phyloP scores from a whole-genome alignment of 2,797 vertebrate genomes.

The Hippoglossus hippoglossus region DNA sequence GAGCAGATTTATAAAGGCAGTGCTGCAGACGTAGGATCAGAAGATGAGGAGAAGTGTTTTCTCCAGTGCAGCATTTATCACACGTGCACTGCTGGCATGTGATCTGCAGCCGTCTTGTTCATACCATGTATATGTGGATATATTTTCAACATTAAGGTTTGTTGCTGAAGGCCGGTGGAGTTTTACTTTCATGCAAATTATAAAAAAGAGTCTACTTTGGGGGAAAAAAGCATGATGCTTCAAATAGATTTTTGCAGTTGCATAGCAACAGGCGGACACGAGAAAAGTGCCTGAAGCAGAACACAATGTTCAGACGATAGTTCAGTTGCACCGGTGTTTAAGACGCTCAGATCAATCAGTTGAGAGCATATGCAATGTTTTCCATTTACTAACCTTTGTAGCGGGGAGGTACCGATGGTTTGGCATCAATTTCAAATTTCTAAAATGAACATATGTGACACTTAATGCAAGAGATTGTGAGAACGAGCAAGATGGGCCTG shows the following conservation, averaged over 20 bases:
- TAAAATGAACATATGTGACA: no score
- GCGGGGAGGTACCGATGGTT: background rate
- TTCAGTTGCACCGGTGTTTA: conserved; percentile 3
- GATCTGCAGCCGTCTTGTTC: background rate
- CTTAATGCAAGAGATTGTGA: no score
- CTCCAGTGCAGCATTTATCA: background rate
- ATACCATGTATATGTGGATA: background rate
- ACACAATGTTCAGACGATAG: conserved; percentile 22
- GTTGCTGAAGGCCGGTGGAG: background rate
- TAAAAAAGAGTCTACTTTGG: conserved; percentile 36
- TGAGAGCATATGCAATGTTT: background rate
- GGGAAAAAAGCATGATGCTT: conserved; percentile 28
- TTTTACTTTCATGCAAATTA: background rate
- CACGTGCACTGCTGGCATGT: background rate
- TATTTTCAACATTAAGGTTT: background rate
- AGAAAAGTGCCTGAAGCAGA: conserved; percentile 16
- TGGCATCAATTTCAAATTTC: background rate
- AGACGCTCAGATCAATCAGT: background rate
- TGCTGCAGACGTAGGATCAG: no score
- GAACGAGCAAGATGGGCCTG: no score
- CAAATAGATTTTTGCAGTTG: conserved; percentile 55
- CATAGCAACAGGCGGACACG: conserved; percentile 55
- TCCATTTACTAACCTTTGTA: background rate
- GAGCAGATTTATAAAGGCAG: background rate
- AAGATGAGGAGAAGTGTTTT: background rate